These are phyloP conservation scores for Drosophila rubida DNA, from an alignment of 2,888 invertebrate species.

Conservation along the genomic window DNA sequence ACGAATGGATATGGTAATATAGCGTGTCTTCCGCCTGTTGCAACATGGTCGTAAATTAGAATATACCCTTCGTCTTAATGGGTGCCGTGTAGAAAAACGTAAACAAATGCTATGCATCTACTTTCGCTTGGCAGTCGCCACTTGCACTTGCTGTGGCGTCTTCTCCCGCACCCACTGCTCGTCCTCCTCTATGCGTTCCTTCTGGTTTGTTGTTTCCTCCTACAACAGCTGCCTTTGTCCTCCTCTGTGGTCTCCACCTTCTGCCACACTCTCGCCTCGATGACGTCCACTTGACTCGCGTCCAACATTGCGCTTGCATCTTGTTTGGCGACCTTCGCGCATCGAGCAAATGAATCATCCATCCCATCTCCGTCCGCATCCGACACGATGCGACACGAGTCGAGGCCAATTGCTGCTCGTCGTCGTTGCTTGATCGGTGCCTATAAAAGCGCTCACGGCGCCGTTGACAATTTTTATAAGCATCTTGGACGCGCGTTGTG, in stretches of 20 bases:
- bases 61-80: background rate
- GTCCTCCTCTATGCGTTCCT: background rate
- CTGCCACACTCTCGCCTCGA: conserved; percentile 15
- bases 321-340: conserved; percentile 67
- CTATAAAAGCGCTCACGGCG: conserved; percentile 67
- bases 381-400: conserved; percentile 37
- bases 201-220: background rate
- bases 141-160: conserved; percentile 19
- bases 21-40: background rate
- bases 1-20: too few species aligned
- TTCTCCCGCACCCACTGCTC: background rate
- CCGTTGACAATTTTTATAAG: conserved; percentile 60
- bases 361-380: conserved; percentile 55
- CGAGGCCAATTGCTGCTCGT: conserved; percentile 49
- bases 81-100: background rate
- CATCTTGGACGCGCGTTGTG: conserved; percentile 37
- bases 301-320: conserved; percentile 48
- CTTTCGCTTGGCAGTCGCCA: conserved; percentile 44
- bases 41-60: background rate
- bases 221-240: too few species aligned
- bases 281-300: conserved; percentile 53
- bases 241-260: background rate
- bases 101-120: conserved; percentile 23
- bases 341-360: conserved; percentile 67
- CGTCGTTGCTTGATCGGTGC: background rate